phyloP scores from a whole-genome alignment of 1,140 invertebrate species.

The Brachionus rotundiformis region DNA sequence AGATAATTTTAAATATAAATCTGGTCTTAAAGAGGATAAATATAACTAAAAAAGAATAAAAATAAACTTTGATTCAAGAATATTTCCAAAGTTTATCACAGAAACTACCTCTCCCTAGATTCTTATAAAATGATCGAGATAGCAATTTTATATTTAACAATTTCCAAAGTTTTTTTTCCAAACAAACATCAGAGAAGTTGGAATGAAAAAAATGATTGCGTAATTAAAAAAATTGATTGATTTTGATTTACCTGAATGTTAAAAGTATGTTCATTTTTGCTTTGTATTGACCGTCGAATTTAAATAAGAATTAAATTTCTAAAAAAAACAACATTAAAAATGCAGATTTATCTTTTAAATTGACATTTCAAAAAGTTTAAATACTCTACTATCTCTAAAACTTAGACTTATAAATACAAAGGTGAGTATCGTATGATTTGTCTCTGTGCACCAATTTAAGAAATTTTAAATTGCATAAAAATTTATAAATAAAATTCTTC shows the following conservation, averaged over 20 bases:
- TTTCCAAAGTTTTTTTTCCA: background rate
- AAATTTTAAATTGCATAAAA: background rate
- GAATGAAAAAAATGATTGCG: background rate
- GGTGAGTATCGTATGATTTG: background rate
- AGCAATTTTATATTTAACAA: background rate
- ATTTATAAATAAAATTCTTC: background rate
- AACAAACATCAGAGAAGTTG: background rate
- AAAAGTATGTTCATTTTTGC: conserved; percentile 12
- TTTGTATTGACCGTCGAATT: background rate
- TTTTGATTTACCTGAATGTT: conserved; percentile 40
- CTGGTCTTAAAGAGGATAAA: background rate
- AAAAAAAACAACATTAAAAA: background rate
- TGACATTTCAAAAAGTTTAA: conserved; percentile 5
- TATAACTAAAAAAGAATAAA: background rate
- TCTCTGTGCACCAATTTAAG: background rate
- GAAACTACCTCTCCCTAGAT: background rate
- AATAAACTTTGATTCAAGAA: background rate
- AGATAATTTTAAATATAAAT: background rate
- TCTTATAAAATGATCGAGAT: background rate
- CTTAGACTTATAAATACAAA: background rate
- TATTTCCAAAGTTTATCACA: background rate
- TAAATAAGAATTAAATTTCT: conserved; percentile 1
- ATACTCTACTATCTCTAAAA: background rate
- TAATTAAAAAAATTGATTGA: background rate
- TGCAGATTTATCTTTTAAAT: background rate